A percentile compares a stretch with the other conserved stretches of the same genome.
phyloP scores from a whole-genome alignment of 1,140 invertebrate genomes.

The Paralvinella palmiformis region DNA sequence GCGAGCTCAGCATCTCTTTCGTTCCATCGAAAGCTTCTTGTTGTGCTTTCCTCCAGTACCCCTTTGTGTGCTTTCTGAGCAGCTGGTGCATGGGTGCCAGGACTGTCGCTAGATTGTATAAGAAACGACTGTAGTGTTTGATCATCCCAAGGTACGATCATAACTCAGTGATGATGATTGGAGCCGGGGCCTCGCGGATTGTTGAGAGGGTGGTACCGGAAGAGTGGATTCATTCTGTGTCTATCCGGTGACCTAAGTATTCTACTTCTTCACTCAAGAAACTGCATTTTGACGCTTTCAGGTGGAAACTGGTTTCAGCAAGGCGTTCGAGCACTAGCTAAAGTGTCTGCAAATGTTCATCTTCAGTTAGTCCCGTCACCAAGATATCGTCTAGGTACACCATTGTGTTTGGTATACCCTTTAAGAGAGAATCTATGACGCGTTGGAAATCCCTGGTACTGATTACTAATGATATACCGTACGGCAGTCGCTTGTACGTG shows the following conservation, averaged over 20 bases:
- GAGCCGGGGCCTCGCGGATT: not conserved
- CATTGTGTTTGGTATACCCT: constrained; percentile 16
- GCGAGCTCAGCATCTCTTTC: constrained; percentile 2
- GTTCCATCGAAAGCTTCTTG: not conserved
- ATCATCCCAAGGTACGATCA: not conserved
- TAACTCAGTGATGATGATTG: constrained; percentile 4
- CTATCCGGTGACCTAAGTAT: constrained; percentile 11
- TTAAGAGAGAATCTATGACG: constrained; percentile 44
- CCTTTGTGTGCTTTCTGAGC: not conserved
- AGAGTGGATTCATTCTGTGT: not conserved
- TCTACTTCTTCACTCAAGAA: constrained; percentile 9
- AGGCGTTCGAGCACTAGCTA: constrained; percentile 2
- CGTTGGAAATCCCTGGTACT: constrained; percentile 52
- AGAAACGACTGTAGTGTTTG: constrained; percentile 8
- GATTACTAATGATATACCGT: constrained; percentile 51
- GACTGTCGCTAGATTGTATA: not conserved
- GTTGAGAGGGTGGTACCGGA: not conserved
- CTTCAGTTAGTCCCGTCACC: constrained; percentile 19
- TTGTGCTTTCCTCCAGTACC: constrained; percentile 3
- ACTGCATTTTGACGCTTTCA: constrained; percentile 7
- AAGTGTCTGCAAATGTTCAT: constrained; percentile 15
- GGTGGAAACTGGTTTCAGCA: constrained; percentile 5
- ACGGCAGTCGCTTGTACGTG: constrained; percentile 10
- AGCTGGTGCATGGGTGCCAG: constrained; percentile 4
- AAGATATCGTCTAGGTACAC: constrained; percentile 24